Evolutionary conservation across 2,888 invertebrate species (phyloP).

Genomic region (Marronus borbonicus): DNA sequence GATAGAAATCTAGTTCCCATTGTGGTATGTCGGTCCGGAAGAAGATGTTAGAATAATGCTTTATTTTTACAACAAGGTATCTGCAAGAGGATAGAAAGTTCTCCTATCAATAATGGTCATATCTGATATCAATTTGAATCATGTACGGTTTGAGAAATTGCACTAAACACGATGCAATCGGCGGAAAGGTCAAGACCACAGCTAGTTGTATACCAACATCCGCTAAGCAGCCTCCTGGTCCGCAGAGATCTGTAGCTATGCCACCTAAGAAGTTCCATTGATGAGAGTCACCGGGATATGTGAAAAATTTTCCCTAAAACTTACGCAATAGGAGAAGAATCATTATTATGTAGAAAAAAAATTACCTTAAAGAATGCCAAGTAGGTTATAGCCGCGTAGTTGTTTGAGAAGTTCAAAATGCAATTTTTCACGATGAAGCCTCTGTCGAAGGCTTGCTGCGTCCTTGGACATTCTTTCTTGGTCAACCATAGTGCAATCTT

Average conservation of each 20-base stretch:
- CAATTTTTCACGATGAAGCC: conserved; percentile 59
- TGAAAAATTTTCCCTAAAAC: conserved; percentile 66
- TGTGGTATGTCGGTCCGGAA: conserved; percentile 53
- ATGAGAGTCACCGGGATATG: conserved; percentile 64
- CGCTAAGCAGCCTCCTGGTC: conserved; percentile 72
- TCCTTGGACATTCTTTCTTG: conserved; percentile 58
- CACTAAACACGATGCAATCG: conserved; percentile 70
- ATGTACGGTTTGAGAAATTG: conserved; percentile 73
- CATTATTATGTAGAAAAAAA: neutral
- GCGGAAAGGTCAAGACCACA: conserved; percentile 74
- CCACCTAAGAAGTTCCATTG: conserved; percentile 53
- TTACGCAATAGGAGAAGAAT: neutral
- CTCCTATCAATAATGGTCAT: neutral
- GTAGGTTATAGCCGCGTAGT: conserved; percentile 58
- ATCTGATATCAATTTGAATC: conserved; percentile 50
- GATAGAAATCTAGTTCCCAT: conserved; percentile 61
- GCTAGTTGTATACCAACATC: conserved; percentile 73
- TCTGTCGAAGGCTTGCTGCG: conserved; percentile 56
- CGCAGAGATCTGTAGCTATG: conserved; percentile 65
- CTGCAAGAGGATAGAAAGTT: neutral
- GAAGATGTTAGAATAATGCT: neutral
- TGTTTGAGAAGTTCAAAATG: conserved; percentile 57
- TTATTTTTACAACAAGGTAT: neutral
- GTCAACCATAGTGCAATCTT: conserved; percentile 55
- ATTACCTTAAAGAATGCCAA: conserved; percentile 59